A percentile compares a stretch with the other conserved stretches of the same genome.
phyloP scores from a whole-genome alignment of 2,113 vertebrate genomes.

The Oncorhynchus mykiss region DNA sequence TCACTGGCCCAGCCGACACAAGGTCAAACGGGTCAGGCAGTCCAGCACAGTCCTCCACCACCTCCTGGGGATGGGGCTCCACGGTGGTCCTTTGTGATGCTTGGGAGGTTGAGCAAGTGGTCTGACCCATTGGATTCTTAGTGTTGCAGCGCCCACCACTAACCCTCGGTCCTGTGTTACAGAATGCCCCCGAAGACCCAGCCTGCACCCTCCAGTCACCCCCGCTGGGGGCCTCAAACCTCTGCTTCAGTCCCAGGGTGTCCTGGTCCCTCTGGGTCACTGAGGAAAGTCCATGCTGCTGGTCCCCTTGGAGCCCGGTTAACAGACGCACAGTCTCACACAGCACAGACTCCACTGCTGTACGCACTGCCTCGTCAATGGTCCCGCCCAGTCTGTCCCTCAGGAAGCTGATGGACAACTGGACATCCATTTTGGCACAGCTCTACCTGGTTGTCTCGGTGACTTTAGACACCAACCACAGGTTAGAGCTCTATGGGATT shows the following conservation, averaged over 20 bases:
- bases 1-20: slow-evolving; percentile 5
- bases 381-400: slow-evolving; percentile 20
- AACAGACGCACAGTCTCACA: slow-evolving; percentile 28
- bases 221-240: neutral
- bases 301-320: slow-evolving; percentile 11
- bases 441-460: neutral
- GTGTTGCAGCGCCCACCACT: neutral
- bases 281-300: neutral
- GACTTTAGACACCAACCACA: slow-evolving; percentile 4
- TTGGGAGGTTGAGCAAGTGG: neutral
- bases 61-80: neutral
- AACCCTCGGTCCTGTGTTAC: neutral
- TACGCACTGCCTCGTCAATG: slow-evolving; percentile 35
- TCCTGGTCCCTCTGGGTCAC: slow-evolving; percentile 8
- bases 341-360: slow-evolving; percentile 33
- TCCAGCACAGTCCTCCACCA: slow-evolving; percentile 7
- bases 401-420: slow-evolving; percentile 30
- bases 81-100: neutral
- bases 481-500: too few relatives aligned
- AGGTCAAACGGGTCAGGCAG: slow-evolving; percentile 23
- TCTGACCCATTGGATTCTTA: neutral
- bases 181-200: neutral
- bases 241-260: slow-evolving; percentile 11
- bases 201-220: slow-evolving; percentile 16
- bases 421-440: slow-evolving; percentile 24